phyloP scores from a whole-genome alignment of 2,888 invertebrate genomes.

The Chrysolina americana region DNA sequence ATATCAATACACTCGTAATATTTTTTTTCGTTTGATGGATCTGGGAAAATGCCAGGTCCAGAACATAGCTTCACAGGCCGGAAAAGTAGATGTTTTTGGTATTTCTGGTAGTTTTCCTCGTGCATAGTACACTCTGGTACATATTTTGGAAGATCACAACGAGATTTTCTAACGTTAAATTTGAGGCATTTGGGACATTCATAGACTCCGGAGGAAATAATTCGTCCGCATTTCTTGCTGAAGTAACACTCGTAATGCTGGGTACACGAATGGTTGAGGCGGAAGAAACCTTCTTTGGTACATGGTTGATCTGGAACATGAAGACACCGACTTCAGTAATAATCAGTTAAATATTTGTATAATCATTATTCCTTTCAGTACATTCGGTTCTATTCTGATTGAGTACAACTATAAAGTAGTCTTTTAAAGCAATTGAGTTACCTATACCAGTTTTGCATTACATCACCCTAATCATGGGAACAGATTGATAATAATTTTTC shows the following conservation, averaged over 20 bases:
- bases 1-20: constrained; percentile 60
- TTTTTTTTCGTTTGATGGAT: constrained; percentile 54
- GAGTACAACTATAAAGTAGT: no score
- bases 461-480: no score
- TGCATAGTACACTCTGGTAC: constrained; percentile 56
- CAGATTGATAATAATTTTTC: no score
- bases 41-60: constrained; percentile 57
- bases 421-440: no score
- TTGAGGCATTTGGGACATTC: constrained; percentile 57
- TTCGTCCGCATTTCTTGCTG: constrained; percentile 17
- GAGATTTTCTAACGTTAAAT: constrained; percentile 53
- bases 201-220: constrained; percentile 13
- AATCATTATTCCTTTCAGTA: no score
- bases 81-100: neutral
- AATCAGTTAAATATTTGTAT: neutral
- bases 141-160: constrained; percentile 57
- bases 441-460: no score
- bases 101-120: constrained; percentile 4
- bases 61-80: constrained; percentile 46
- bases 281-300: constrained; percentile 16
- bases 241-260: constrained; percentile 24
- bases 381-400: no score
- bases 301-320: constrained; percentile 26
- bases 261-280: constrained; percentile 17
- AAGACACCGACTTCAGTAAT: neutral